Percentiles rank a stretch among this genome's conserved stretches.
These are phyloP conservation scores for Sebastes schlegelii DNA, from an alignment of 2,113 vertebrate genomes.

Conservation along the genomic window DNA sequence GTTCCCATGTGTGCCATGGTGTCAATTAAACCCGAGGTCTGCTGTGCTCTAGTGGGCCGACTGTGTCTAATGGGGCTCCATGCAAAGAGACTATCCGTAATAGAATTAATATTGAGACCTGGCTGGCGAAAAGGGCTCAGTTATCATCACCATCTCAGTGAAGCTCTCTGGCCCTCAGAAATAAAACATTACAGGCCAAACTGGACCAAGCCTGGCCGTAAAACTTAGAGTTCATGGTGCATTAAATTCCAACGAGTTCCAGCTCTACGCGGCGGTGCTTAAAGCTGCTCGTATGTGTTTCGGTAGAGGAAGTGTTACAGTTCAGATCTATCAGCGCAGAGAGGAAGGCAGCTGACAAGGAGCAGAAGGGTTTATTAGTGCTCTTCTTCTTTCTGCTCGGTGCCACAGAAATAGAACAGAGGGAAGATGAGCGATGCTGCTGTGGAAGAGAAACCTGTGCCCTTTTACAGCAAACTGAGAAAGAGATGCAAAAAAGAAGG, in stretches of 20 bases:
- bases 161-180: constrained; percentile 16
- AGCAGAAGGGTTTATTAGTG: constrained; percentile 55
- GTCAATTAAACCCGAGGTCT: constrained; percentile 74
- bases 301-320: constrained; percentile 13
- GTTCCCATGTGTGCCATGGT: constrained; percentile 53
- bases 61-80: constrained; percentile 56
- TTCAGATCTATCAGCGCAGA: constrained; percentile 40
- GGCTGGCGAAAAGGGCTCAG: constrained; percentile 9
- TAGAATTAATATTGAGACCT: constrained; percentile 71
- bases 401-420: constrained; percentile 46
- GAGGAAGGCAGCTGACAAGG: constrained; percentile 23
- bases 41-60: constrained; percentile 56
- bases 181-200: constrained; percentile 38
- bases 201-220: not conserved
- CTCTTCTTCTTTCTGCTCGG: constrained; percentile 34
- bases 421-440: not conserved
- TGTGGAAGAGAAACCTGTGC: no score
- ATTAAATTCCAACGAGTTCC: constrained; percentile 24
- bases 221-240: constrained; percentile 26
- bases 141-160: constrained; percentile 48
- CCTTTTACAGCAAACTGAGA: no score
- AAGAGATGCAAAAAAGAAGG: no score
- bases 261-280: constrained; percentile 4
- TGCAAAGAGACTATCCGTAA: constrained; percentile 64
- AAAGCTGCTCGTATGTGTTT: constrained; percentile 23